Evolutionary conservation across 2,113 vertebrate species (phyloP), one percentile per base, ranked within the genome.

Genomic region (Columba livia): DNA sequence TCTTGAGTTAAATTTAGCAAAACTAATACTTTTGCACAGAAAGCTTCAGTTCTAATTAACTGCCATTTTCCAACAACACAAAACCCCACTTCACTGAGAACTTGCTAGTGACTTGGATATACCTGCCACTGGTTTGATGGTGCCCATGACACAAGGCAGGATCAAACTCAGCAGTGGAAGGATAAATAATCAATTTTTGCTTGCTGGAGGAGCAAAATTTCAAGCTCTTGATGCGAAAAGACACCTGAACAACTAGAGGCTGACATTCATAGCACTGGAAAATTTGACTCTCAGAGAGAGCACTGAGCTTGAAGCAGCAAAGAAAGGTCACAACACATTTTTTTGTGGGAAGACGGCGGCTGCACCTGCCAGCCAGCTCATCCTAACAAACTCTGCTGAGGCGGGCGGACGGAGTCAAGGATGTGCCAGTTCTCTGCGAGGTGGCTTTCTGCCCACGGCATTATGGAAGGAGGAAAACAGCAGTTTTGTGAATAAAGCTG

Each of bases 1-100:
- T 53, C 57, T 74, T 53, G 65, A 86, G 88, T 79, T 95, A 92
- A 94, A 96, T 94, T 94, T 95, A 93, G 93, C 71, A 94, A 95
- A 94, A 74, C 60, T 44, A 92, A 74, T 84, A 87, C 38, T 51
- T 74, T 74, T 89, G 69, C 72, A 90, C 60, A 90, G 65, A 89
- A 95, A 80, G 34, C 18, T 77, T 92, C 44, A 26, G 58, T 80
- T 85, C 71, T 93, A 96, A 94, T 93, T 96, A 93, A 67, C 79
- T 96, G 88, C 79, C 67, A 80, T 93, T 94, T 96, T 83, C 88
- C 83, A 94, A 40, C 71, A 90, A 66, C 74, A 88, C 85, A 94
- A 94, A 86, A 29, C 51, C 62, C 29, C 79, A 86, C 78, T 92
- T 92, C 92, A 84, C 61, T 60, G 53, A 71, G 89, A 79, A 51